These are phyloP conservation scores for Cyphomyrus plagiostoma DNA, from an alignment of 2,113 vertebrate genomes.

Conservation along the genomic window DNA sequence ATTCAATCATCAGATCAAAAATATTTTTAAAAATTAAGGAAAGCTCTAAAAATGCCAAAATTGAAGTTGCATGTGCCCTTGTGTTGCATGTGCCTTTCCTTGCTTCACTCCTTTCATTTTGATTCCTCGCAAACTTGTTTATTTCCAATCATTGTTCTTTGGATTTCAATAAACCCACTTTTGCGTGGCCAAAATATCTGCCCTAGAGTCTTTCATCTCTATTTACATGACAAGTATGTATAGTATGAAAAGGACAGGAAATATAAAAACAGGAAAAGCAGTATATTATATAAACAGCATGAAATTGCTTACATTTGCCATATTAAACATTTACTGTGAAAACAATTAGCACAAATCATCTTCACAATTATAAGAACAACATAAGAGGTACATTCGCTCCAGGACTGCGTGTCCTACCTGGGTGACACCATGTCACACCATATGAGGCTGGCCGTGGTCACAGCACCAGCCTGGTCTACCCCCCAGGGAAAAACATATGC, in stretches of 20 bases:
- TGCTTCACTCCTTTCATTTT: background rate
- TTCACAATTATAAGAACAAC: background rate
- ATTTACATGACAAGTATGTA: background rate
- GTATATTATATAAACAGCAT: background rate
- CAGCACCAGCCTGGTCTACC: background rate
- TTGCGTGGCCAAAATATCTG: background rate
- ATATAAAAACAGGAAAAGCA: background rate
- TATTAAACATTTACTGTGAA: background rate
- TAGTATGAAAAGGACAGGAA: background rate
- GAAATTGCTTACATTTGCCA: background rate
- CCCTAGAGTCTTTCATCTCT: background rate
- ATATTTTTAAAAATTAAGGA: background rate
- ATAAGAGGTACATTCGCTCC: background rate
- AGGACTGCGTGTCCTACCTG: background rate
- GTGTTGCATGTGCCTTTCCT: background rate
- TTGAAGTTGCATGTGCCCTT: too few species aligned
- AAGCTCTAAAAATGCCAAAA: background rate
- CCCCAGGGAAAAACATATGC: background rate
- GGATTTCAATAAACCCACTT: background rate
- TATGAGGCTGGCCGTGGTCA: background rate
- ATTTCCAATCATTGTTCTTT: background rate
- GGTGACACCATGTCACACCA: background rate
- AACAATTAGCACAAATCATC: background rate
- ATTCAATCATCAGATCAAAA: background rate
- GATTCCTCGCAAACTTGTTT: background rate